Base-by-base conservation (phyloP, 2,888 invertebrate species). In the Tineola bisselliella region DNA sequence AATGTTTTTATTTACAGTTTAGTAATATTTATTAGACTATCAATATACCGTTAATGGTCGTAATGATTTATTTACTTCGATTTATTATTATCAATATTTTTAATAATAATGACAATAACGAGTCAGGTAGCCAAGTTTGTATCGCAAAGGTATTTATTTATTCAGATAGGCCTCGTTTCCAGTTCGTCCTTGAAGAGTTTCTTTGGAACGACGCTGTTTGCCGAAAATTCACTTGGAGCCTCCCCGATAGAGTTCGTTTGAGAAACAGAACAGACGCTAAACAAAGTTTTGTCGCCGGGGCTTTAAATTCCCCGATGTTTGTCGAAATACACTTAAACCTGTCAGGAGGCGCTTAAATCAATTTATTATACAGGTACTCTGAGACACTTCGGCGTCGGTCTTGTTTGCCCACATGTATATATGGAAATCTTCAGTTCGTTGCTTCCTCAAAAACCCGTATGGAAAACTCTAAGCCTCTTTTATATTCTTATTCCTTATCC, bases 401-500 rank as follows among this genome's bases (percentile, higher is more conserved):
- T 74, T 81, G 76, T 79, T 80, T 79, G 76, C 66, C 64, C 64
- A 63, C 65, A 65, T 65, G 75, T 77, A 75, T 76, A 72, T 81
- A 84, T 83, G 83, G 78, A 83, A 83, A 84, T 82, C 77, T 77
- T 68, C 68, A 73, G 74, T 81, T 77, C 79, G 76, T 76, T 78
- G 76, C 79, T 79, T 71, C 77, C 76, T 76, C 75, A 74, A 79
- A 79, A 80, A 79, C 72, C 76, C 79, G 76, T 79, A 81, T 78
- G 78, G 79, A 78, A 80, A 81, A 79, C 80, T 81, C 79, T 78
- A 79, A 83, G 81, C 81, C 80, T 81, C 79, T 79, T 86, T 86
- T 84, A 81, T 83, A 82, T 84, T 84, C 81, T 79, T 78, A 77
- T 78, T 83, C 77, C 77, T 80, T 80, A 84, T 83, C 82, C 84